Evolutionary conservation across 2,113 vertebrate species (phyloP), one percentile per base, ranked within the genome.

Genomic region (Chascanopsetta lugubris): DNA sequence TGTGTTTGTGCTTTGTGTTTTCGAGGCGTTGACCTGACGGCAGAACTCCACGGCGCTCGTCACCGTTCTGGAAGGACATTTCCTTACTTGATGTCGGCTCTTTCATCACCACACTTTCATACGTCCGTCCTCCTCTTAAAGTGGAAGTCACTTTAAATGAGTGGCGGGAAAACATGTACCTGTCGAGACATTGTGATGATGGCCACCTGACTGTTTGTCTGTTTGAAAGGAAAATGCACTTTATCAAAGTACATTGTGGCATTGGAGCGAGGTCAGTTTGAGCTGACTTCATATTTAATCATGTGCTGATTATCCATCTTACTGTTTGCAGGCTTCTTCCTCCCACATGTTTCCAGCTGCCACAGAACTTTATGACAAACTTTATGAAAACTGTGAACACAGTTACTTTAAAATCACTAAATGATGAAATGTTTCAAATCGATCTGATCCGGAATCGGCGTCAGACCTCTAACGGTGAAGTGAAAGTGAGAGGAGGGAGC

Each of bases 301-400:
- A 38, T 36, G 25, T 0, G 22, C 26, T 50, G 8, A 13, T 24
- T 24, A 8, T 45, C 5, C 43, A 7, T 75, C 61, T 74, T 67
- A 62, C 20, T 8, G 21, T 42, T 22, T 53, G 30, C 40, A 46
- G 30, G 38, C 13, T 12, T 32, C 11, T 38, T 65, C 38, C 13
- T 48, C 68, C 21, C 49, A 48, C 56, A 63, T 50, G 51, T 43
- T 61, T 62, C 25, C 21, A 42, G 2, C 15, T 62, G 59, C 17
- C n/a, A n/a, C n/a, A n/a, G n/a, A n/a, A n/a, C n/a, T n/a, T n/a
- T n/a, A n/a, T n/a, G n/a, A n/a, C n/a, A n/a, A n/a, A n/a, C n/a
- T n/a, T n/a, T n/a, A n/a, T n/a, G n/a, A n/a, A n/a, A n/a, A n/a
- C n/a, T n/a, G n/a, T n/a, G n/a, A n/a, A n/a, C n/a, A n/a, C n/a